Evolutionary conservation across 1,140 invertebrate genomes (phyloP).

Genomic region (Temnothorax curvispinosus): DNA sequence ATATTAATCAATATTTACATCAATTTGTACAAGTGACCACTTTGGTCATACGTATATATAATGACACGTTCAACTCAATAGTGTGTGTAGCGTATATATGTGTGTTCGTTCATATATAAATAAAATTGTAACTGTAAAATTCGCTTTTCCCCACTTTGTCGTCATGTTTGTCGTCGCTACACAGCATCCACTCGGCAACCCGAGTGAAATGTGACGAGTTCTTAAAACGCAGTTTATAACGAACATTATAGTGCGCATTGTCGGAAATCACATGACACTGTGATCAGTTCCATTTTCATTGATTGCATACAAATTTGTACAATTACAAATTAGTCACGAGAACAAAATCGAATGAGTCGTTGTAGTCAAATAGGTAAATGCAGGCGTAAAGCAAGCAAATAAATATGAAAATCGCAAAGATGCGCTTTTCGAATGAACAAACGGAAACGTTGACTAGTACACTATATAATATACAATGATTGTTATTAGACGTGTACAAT

Average conservation of each 20-base stretch:
- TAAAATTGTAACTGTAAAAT: conserved; percentile 24
- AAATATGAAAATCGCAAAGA: conserved; percentile 27
- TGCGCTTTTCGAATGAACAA: conserved; percentile 12
- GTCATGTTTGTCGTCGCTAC: background rate
- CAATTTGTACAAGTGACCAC: conserved; percentile 74
- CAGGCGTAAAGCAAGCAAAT: background rate
- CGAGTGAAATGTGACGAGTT: background rate
- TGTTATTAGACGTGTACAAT: conserved; percentile 61
- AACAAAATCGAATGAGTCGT: background rate
- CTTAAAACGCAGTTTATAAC: background rate
- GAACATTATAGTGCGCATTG: background rate
- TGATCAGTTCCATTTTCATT: background rate
- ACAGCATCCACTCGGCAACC: background rate
- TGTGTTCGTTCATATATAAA: background rate
- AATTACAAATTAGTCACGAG: conserved; percentile 12
- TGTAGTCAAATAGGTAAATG: background rate
- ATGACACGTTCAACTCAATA: conserved; percentile 41
- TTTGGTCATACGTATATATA: conserved; percentile 58
- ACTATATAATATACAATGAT: conserved; percentile 68
- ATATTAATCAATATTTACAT: conserved; percentile 75
- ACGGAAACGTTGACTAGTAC: conserved; percentile 71
- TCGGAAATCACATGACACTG: background rate
- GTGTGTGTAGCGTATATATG: conserved; percentile 20
- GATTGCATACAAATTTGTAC: background rate
- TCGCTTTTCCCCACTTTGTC: background rate